Percentiles rank a stretch among this genome's conserved stretches.
Conservation (phyloP, 1,140 invertebrate genomes). For the Anoplolepis gracilipes region DNA sequence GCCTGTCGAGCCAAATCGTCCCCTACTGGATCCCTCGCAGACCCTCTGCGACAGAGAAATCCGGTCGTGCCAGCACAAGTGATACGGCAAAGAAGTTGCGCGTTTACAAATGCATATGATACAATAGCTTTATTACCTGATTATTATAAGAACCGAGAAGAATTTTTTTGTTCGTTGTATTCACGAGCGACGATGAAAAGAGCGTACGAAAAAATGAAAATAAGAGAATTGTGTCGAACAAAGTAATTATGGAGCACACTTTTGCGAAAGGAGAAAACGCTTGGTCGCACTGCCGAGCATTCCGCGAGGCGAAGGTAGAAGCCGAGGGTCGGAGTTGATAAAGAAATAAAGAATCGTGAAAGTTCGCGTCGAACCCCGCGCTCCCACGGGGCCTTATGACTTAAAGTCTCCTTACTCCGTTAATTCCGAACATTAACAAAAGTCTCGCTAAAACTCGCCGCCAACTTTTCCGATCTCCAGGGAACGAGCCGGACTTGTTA, state of each 20-base stretch:
- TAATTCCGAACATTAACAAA: conserved; percentile 86
- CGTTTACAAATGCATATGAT: not conserved
- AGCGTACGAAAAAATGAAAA: conserved; percentile 61
- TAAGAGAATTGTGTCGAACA: conserved; percentile 75
- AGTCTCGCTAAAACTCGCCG: conserved; percentile 85
- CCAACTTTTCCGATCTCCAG: conserved; percentile 79
- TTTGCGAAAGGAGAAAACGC: conserved; percentile 72
- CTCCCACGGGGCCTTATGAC: conserved; percentile 84
- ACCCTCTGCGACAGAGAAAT: conserved; percentile 9
- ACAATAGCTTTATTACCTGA: conserved; percentile 6
- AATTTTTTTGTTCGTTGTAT: conserved; percentile 20
- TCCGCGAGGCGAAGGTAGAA: conserved; percentile 69
- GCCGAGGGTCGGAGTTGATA: conserved; percentile 82
- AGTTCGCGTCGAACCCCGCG: conserved; percentile 83
- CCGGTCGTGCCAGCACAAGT: not conserved
- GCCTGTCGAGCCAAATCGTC: conserved; percentile 78
- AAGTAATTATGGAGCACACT: conserved; percentile 76
- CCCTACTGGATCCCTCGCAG: conserved; percentile 41
- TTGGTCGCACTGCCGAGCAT: conserved; percentile 69
- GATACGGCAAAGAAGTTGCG: conserved; percentile 13
- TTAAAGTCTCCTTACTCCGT: conserved; percentile 86
- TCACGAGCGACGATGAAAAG: conserved; percentile 24
- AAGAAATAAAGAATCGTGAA: conserved; percentile 86
- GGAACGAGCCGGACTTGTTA: conserved; percentile 82
- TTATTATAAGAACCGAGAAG: not conserved